These are phyloP conservation scores for Tetranychus cinnabarinus DNA, from an alignment of 1,140 invertebrate species.

Conservation along the genomic window DNA sequence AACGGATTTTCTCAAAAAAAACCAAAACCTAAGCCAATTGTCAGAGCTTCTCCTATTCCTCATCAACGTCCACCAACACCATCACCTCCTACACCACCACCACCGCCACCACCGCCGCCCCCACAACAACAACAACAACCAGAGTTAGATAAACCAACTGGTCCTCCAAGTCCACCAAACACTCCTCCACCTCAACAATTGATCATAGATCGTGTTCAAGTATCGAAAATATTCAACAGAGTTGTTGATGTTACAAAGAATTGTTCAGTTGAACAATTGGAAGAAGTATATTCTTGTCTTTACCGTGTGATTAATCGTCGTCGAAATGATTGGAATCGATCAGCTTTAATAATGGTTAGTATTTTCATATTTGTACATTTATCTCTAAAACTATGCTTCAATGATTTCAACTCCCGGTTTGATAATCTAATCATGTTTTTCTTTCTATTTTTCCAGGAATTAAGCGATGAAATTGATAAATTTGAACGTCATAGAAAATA, in stretches of 20 bases:
- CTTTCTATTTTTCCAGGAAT: background rate
- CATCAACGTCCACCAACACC: too few species aligned
- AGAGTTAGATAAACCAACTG: background rate
- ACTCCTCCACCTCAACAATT: background rate
- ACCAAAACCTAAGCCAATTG: too few species aligned
- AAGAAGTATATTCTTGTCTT: constrained; percentile 20
- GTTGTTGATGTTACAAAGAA: constrained; percentile 17
- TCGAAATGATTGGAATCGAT: constrained; percentile 17
- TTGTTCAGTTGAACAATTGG: constrained; percentile 18
- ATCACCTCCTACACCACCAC: too few species aligned
- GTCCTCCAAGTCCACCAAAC: background rate
- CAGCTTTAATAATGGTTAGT: constrained; percentile 16
- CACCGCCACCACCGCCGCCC: too few species aligned
- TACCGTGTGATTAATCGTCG: constrained; percentile 19
- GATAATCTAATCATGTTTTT: background rate
- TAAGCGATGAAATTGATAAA: background rate
- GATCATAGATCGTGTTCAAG: constrained; percentile 5
- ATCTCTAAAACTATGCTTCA: background rate
- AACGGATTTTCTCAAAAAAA: too few species aligned
- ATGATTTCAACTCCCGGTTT: background rate
- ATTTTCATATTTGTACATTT: background rate
- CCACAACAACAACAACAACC: background rate
- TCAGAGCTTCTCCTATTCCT: too few species aligned
- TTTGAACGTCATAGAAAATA: background rate
- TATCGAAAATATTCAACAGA: constrained; percentile 15